phyloP scores from a whole-genome alignment of 2,797 vertebrate genomes.

The Thaleichthys pacificus region DNA sequence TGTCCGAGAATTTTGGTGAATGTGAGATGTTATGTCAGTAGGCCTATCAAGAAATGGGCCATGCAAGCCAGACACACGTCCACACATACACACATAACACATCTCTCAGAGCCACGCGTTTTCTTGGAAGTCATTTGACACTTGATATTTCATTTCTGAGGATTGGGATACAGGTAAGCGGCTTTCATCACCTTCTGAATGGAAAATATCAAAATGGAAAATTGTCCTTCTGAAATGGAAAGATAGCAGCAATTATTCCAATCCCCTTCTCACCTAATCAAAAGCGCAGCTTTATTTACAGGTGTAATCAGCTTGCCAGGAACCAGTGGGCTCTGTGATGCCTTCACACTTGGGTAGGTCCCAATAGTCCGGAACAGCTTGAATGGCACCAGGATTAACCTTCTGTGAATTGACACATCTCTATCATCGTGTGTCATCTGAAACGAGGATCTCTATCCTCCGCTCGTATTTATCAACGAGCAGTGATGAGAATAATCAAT shows the following conservation, averaged over 20 bases:
- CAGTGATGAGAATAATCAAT: slow-evolving; percentile 70
- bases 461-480: slow-evolving; percentile 61
- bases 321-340: slow-evolving; percentile 36
- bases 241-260: slow-evolving; percentile 38
- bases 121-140: too few relatives aligned
- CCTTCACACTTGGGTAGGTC: slow-evolving; percentile 9
- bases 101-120: too few relatives aligned
- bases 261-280: slow-evolving; percentile 38
- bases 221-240: slow-evolving; percentile 33
- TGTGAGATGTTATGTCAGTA: too few relatives aligned
- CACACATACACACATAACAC: too few relatives aligned
- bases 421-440: slow-evolving; percentile 58
- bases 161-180: slow-evolving; percentile 38
- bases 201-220: slow-evolving; percentile 38
- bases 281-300: slow-evolving; percentile 48
- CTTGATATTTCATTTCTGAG: slow-evolving; percentile 46
- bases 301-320: slow-evolving; percentile 55
- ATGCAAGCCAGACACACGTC: too few relatives aligned
- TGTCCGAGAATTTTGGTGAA: too few relatives aligned
- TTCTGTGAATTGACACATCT: slow-evolving; percentile 54
- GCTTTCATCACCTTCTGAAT: slow-evolving; percentile 46
- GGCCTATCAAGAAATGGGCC: too few relatives aligned
- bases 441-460: slow-evolving; percentile 55
- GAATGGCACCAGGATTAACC: slow-evolving; percentile 53
- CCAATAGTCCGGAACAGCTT: slow-evolving; percentile 49